Conservation (phyloP, 2,888 invertebrate species). For the Steinernema carpocapsae region DNA sequence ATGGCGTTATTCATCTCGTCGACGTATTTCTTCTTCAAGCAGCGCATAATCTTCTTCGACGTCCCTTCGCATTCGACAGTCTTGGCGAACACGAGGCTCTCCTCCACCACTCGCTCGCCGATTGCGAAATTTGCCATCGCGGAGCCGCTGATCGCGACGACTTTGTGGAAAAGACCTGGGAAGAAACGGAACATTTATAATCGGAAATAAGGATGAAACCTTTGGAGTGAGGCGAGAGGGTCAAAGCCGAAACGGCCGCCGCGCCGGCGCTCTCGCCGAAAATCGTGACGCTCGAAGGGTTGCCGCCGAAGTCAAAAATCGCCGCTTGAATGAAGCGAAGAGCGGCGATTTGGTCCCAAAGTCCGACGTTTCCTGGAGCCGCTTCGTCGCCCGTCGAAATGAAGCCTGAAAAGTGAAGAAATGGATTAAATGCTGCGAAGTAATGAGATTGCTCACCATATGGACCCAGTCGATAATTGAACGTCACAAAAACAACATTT, state of each 20-base stretch:
- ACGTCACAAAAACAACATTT: conserved; percentile 85
- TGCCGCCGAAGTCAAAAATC: conserved; percentile 40
- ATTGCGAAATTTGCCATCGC: conserved; percentile 2
- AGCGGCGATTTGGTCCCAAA: conserved; percentile 45
- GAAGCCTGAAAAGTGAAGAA: conserved; percentile 38
- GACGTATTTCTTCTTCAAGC: conserved; percentile 1
- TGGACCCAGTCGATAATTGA: conserved; percentile 88
- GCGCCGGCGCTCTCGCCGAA: conserved; percentile 47
- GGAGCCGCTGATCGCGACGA: background rate
- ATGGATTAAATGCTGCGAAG: background rate
- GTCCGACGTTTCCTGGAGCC: conserved; percentile 42
- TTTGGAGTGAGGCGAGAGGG: conserved; percentile 40
- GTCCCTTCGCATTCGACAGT: conserved; percentile 30
- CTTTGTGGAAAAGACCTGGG: conserved; percentile 1
- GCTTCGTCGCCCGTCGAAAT: conserved; percentile 37
- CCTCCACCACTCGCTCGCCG: conserved; percentile 6
- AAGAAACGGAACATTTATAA: background rate
- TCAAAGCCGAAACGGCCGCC: conserved; percentile 39
- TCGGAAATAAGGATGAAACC: background rate
- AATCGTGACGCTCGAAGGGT: conserved; percentile 35
- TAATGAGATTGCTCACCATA: conserved; percentile 69
- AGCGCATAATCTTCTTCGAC: conserved; percentile 26
- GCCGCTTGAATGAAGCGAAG: conserved; percentile 41
- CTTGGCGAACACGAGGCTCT: background rate
- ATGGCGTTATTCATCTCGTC: background rate